Base-by-base conservation (phyloP, 2,888 invertebrate genomes). In the Dinocampus coccinellae region DNA sequence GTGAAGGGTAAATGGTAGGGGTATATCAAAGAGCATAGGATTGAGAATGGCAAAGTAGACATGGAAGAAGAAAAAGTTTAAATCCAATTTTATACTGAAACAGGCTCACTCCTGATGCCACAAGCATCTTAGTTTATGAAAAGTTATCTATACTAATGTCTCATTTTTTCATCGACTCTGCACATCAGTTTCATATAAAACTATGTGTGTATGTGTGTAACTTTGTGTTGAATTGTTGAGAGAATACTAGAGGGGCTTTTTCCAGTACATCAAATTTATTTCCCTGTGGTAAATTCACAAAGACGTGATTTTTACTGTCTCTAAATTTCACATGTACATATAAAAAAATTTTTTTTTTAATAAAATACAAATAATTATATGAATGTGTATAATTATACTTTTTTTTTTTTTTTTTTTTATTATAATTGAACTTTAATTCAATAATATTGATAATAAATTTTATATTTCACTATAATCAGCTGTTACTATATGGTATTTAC, bases 81-180 rank as follows among this genome's bases (percentile, higher is more conserved):
- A 78, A 76, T 78, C 73, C 73, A 77, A 75, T 78, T 78, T 77
- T 69, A 52, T 58, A 11, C 62, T 42, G 64, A 52, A 65, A 55
- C 55, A 42, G 64, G 22, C 64, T 57, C n/a, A 57, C 39, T 24
- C 20, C 16, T 26, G 55, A 55, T 42, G 29, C 57, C 22, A 24
- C 22, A 36, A 16, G 67, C 42, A 29, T 29, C 3, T 29, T 4
- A 7, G 7, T 29, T 7, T 3, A 29, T 4, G 29, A 24, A 3
- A 55, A 55, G 22, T 11, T 26, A 55, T 58, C 13, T 29, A 60
- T 33, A 16, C 52, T 58, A 16, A 58, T 60, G 47, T 58, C 26
- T 29, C 22, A 33, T 33, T 64, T 34, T 53, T 29, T 34, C 20
- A 53, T 24, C 29, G 26, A 63, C 47, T 63, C 29, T 63, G 29